These are phyloP conservation scores for Calidris pugnax DNA, from an alignment of 2,113 vertebrate genomes.

Conservation along the genomic window DNA sequence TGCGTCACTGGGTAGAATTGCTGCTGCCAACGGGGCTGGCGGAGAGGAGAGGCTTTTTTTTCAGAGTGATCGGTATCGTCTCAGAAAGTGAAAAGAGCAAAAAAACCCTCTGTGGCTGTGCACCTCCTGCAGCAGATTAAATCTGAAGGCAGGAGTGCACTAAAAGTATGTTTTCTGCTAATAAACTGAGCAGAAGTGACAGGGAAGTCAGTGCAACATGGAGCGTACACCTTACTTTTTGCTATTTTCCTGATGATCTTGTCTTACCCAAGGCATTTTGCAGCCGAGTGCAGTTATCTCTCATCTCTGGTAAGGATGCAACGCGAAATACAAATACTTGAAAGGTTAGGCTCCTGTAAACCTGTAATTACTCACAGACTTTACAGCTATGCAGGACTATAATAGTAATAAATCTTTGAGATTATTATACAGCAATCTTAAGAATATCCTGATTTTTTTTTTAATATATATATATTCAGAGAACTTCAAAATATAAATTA, in stretches of 20 bases:
- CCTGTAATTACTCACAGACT: not conserved
- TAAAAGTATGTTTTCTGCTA: slow-evolving; percentile 32
- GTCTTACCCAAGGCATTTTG: slow-evolving; percentile 30
- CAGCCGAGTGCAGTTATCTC: not conserved
- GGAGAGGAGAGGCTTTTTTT: not conserved
- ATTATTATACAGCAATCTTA: not conserved
- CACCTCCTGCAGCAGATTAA: slow-evolving; percentile 24
- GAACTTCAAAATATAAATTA: not conserved
- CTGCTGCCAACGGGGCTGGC: not conserved
- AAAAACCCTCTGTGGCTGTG: not conserved
- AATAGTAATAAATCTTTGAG: not conserved
- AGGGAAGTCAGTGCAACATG: slow-evolving; percentile 11
- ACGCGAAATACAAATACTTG: not conserved
- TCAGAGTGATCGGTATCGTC: not conserved
- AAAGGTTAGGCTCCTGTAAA: slow-evolving; percentile 1
- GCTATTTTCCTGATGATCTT: slow-evolving; percentile 33
- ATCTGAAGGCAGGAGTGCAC: slow-evolving; percentile 51
- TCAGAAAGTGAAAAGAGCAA: not conserved
- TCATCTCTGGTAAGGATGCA: not conserved
- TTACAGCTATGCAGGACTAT: not conserved
- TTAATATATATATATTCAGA: not conserved
- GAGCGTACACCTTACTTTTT: slow-evolving; percentile 1
- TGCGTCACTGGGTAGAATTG: not conserved
- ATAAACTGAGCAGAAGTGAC: slow-evolving; percentile 58
- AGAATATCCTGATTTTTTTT: not conserved